phyloP scores from a whole-genome alignment of 2,888 invertebrate species.

The Caprella mutica region DNA sequence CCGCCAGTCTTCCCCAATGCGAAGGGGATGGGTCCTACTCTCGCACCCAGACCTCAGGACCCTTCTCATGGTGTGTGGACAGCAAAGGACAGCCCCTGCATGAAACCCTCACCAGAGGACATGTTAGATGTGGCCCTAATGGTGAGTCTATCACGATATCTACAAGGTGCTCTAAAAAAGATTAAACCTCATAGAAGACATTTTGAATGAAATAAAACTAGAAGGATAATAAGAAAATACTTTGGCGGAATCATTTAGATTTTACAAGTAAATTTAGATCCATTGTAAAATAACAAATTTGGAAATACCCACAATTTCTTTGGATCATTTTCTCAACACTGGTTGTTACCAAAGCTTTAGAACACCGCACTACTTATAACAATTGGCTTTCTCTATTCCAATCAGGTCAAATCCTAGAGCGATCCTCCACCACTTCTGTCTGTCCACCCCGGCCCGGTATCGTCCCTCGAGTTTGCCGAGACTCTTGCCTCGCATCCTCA shows the following conservation, averaged over 20 bases:
- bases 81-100: slow-evolving; percentile 35
- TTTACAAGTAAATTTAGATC: no score
- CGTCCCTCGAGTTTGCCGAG: slow-evolving; percentile 37
- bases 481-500: slow-evolving; percentile 38
- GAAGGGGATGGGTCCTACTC: slow-evolving; percentile 37
- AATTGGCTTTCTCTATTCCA: background rate
- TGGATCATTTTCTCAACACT: no score
- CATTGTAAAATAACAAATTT: no score
- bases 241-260: no score
- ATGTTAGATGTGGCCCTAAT: slow-evolving; percentile 35
- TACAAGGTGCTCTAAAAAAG: no score
- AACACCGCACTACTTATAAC: no score
- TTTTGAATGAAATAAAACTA: background rate
- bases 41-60: slow-evolving; percentile 38
- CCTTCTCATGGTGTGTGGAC: slow-evolving; percentile 38
- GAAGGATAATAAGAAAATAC: background rate
- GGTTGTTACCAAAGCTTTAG: no score
- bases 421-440: slow-evolving; percentile 36
- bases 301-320: no score
- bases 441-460: slow-evolving; percentile 36
- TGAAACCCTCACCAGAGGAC: slow-evolving; percentile 36
- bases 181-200: no score
- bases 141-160: no score
- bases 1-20: slow-evolving; percentile 38
- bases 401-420: slow-evolving; percentile 36